Conservation (phyloP, 2,888 invertebrate genomes). For the Prosopocoilus inquinatus region DNA sequence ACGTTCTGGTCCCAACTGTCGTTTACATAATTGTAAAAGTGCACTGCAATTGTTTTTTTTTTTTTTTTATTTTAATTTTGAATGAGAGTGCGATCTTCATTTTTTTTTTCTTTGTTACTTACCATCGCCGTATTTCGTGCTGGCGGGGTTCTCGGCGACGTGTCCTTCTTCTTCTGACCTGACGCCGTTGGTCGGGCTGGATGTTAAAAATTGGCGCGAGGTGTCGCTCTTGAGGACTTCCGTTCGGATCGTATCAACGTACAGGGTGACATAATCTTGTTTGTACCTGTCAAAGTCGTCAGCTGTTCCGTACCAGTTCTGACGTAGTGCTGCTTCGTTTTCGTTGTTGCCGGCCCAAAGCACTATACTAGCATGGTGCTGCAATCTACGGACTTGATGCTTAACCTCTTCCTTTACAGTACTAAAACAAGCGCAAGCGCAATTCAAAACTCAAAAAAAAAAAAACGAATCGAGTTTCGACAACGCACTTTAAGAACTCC, state of each 20-base stretch:
- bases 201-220: conserved; percentile 70
- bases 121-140: conserved; percentile 82
- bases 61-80: neutral
- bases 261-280: conserved; percentile 78
- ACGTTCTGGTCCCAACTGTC: conserved; percentile 79
- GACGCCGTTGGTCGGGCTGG: conserved; percentile 89
- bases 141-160: conserved; percentile 75
- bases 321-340: conserved; percentile 85
- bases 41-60: conserved; percentile 57
- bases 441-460: neutral
- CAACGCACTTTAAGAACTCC: conserved; percentile 64
- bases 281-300: conserved; percentile 46
- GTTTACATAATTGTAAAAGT: conserved; percentile 82
- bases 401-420: conserved; percentile 73
- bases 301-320: conserved; percentile 69
- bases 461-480: neutral
- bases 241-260: conserved; percentile 71
- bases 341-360: conserved; percentile 97
- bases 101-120: conserved; percentile 31
- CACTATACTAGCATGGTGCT: conserved; percentile 82
- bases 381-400: conserved; percentile 79
- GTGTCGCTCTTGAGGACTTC: conserved; percentile 63
- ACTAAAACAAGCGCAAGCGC: conserved; percentile 40
- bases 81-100: neutral
- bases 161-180: conserved; percentile 72